These are phyloP conservation scores for Cactoblastis cactorum DNA, from an alignment of 2,888 invertebrate genomes.

Conservation along the genomic window DNA sequence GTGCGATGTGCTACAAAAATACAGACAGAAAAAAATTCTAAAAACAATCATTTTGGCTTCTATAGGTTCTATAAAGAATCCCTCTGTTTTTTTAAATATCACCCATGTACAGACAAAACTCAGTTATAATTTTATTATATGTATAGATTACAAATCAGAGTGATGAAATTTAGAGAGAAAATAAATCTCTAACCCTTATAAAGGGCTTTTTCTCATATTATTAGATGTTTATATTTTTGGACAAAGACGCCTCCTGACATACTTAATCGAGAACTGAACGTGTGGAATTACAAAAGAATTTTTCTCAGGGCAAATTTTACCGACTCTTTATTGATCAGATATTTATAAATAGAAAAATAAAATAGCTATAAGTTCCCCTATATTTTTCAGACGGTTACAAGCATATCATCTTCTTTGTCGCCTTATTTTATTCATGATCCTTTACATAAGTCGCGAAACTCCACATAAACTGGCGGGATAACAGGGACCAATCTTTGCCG, in stretches of 20 bases:
- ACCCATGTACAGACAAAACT: too few relatives aligned
- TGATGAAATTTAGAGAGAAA: too few relatives aligned
- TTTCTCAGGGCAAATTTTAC: neutral
- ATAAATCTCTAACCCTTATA: too few relatives aligned
- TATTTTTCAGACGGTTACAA: conserved; percentile 16
- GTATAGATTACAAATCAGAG: too few relatives aligned
- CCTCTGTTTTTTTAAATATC: too few relatives aligned
- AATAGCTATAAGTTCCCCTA: neutral
- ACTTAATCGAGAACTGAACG: neutral
- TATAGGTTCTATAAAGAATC: too few relatives aligned
- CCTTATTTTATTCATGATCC: conserved; percentile 17
- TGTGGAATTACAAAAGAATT: neutral
- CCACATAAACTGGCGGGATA: conserved; percentile 11
- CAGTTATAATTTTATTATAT: too few relatives aligned
- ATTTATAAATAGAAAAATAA: neutral
- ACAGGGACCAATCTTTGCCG: neutral
- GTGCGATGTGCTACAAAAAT: too few relatives aligned
- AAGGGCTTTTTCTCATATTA: too few relatives aligned
- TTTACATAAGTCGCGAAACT: conserved; percentile 14
- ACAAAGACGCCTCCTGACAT: neutral
- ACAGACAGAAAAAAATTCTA: too few relatives aligned
- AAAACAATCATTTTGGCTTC: too few relatives aligned
- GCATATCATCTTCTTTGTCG: conserved; percentile 21
- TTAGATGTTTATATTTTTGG: too few relatives aligned
- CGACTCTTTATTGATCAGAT: neutral